A percentile compares a stretch with the other conserved stretches of the same genome.
Evolutionary conservation across 2,888 invertebrate genomes (phyloP).

Genomic region (Pseudococcus jackbeardsleyi): DNA sequence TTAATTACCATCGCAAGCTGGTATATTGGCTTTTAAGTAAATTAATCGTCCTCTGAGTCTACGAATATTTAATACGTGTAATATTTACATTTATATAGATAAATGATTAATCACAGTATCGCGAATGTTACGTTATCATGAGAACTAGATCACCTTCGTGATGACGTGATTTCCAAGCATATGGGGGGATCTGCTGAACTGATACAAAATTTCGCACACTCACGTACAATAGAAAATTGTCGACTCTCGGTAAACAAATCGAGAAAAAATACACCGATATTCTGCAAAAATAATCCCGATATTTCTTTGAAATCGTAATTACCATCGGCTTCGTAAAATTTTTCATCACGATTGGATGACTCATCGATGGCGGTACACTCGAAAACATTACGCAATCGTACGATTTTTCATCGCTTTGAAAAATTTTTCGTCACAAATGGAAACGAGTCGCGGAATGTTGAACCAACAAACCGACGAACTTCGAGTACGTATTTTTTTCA

Average conservation of each 20-base stretch:
- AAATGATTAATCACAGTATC: conserved; percentile 10
- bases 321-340: background rate
- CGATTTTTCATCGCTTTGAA: background rate
- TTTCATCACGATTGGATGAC: conserved; percentile 26
- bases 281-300: too few species aligned
- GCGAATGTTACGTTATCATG: conserved; percentile 15
- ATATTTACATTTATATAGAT: conserved; percentile 14
- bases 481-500: background rate
- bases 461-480: background rate
- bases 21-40: conserved; percentile 29
- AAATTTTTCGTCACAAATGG: background rate
- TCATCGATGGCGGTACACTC: background rate
- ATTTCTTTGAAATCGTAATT: conserved; percentile 21
- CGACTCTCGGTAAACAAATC: background rate
- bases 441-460: conserved; percentile 21
- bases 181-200: background rate
- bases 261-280: background rate
- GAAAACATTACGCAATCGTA: background rate
- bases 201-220: background rate
- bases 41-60: background rate
- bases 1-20: background rate
- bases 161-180: background rate
- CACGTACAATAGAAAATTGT: background rate
- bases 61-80: background rate
- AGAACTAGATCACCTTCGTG: conserved; percentile 41